These are phyloP conservation scores for Amaurobius ferox DNA, from an alignment of 2,888 invertebrate genomes.

Conservation along the genomic window DNA sequence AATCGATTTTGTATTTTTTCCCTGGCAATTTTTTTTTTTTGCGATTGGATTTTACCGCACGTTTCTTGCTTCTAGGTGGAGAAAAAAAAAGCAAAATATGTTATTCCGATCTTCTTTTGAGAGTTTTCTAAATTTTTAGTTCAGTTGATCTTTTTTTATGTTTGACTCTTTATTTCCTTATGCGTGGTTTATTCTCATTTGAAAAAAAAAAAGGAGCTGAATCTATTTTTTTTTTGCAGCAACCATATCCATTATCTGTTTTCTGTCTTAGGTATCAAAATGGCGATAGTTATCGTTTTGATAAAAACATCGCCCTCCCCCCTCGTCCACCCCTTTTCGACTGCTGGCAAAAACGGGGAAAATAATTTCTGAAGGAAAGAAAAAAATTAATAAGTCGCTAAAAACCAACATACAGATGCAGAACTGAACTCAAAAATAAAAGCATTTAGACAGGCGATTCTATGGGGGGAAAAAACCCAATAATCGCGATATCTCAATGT, in stretches of 20 bases:
- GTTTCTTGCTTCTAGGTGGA: constrained; percentile 13
- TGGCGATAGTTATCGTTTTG: constrained; percentile 68
- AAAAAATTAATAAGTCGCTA: constrained; percentile 13
- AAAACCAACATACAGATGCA: constrained; percentile 1
- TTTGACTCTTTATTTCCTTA: constrained; percentile 28
- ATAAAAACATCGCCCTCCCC: constrained; percentile 57
- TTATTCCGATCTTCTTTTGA: constrained; percentile 36
- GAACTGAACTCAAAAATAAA: constrained; percentile 65
- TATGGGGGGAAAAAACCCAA: constrained; percentile 43
- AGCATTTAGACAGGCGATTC: constrained; percentile 56
- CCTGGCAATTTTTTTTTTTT: constrained; percentile 3
- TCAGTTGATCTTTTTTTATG: constrained; percentile 12
- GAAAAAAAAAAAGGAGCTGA: constrained; percentile 15
- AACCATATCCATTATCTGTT: constrained; percentile 65
- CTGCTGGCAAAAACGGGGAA: not conserved
- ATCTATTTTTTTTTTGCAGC: constrained; percentile 15
- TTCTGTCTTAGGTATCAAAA: constrained; percentile 69
- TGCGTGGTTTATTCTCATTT: constrained; percentile 25
- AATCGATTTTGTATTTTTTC: constrained; percentile 62
- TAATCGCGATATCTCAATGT: constrained; percentile 59
- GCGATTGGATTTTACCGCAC: constrained; percentile 45
- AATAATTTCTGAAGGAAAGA: not conserved
- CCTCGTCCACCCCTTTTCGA: not conserved
- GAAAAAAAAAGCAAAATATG: constrained; percentile 50
- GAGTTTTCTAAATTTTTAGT: constrained; percentile 22